Percentiles rank a stretch among this genome's conserved stretches.
phyloP scores from a whole-genome alignment of 2,888 invertebrate species.

The Melinaea marsaeus region DNA sequence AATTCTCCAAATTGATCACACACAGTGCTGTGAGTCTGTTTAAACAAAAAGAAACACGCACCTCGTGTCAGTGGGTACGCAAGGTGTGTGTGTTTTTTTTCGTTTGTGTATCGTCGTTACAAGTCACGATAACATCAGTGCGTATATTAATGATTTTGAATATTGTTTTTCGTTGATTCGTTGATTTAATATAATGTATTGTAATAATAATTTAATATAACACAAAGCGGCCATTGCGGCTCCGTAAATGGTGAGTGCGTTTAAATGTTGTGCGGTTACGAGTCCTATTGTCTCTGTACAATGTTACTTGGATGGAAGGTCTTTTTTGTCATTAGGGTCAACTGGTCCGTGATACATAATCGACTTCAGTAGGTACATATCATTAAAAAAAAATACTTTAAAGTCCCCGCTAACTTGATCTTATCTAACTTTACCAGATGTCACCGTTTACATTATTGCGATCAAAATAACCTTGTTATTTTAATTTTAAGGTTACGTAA shows the following conservation, averaged over 20 bases:
- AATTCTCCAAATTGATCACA: no score
- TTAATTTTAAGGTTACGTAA: no score
- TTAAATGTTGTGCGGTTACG: slow-evolving; percentile 30
- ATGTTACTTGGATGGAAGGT: slow-evolving; percentile 46
- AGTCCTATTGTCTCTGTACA: slow-evolving; percentile 29
- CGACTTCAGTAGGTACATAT: background rate
- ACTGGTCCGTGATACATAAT: slow-evolving; percentile 45
- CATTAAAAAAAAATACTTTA: no score
- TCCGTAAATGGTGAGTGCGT: slow-evolving; percentile 17
- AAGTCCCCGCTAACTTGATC: no score
- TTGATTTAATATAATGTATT: background rate
- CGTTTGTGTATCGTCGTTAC: background rate
- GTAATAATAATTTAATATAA: slow-evolving; percentile 6
- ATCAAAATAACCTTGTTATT: no score
- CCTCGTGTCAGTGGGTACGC: no score
- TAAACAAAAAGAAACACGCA: no score
- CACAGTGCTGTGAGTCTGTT: no score
- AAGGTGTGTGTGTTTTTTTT: background rate
- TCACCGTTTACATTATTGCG: no score
- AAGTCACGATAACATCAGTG: background rate
- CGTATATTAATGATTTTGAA: background rate
- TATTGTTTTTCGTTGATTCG: background rate
- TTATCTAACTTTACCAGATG: no score
- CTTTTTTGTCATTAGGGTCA: slow-evolving; percentile 66
- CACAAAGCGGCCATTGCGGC: slow-evolving; percentile 21